A percentile compares a stretch with the other conserved stretches of the same genome.
Conservation (phyloP, 2,797 vertebrate species). For the Lerista edwardsae region DNA sequence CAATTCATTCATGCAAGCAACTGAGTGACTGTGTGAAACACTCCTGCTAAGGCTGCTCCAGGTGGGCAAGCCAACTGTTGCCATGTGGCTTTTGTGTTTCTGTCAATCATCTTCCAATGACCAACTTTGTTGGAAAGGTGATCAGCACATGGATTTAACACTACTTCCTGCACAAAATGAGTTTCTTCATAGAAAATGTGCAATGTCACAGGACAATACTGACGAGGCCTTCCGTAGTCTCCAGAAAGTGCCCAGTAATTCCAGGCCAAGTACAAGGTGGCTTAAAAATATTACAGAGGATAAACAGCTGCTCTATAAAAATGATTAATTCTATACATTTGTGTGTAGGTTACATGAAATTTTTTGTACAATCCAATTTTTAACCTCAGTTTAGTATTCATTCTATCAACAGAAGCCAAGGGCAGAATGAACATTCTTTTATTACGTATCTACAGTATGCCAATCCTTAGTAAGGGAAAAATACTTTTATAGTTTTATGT, state of each 20-base stretch:
- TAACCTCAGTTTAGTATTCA: constrained; percentile 58
- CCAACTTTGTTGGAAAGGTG: background rate
- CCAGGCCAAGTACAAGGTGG: constrained; percentile 28
- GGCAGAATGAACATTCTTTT: constrained; percentile 60
- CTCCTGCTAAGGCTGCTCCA: background rate
- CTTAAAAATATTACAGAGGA: constrained; percentile 26
- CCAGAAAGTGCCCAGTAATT: background rate
- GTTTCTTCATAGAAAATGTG: background rate
- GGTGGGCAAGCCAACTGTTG: background rate
- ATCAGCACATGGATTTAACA: background rate
- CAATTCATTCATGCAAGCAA: background rate
- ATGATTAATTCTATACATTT: constrained; percentile 45
- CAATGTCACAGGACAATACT: background rate
- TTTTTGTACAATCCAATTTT: constrained; percentile 35
- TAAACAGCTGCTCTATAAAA: constrained; percentile 45
- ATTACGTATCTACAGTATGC: constrained; percentile 58
- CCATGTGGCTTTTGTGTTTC: background rate
- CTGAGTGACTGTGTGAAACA: background rate
- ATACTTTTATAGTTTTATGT: constrained; percentile 69
- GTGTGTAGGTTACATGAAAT: constrained; percentile 55
- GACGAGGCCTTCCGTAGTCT: background rate
- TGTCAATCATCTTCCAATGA: background rate
- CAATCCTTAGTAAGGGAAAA: constrained; percentile 64
- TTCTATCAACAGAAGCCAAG: constrained; percentile 27
- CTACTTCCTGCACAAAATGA: background rate